These are phyloP conservation scores for Boloria selene DNA, from an alignment of 2,888 invertebrate species.

Conservation along the genomic window DNA sequence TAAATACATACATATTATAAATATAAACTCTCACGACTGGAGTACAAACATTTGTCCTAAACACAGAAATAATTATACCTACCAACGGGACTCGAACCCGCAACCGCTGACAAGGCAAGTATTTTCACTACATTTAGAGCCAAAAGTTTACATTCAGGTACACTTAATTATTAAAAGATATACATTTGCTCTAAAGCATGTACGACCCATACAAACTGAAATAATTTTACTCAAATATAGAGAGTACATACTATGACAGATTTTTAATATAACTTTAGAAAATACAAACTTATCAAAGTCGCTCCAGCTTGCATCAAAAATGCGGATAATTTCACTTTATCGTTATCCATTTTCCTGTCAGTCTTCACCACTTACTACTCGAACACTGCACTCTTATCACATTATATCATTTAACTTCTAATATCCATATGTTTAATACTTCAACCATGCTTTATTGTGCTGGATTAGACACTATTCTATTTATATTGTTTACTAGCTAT, in stretches of 20 bases:
- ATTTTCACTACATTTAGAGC: too few relatives aligned
- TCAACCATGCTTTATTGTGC: slow-evolving; percentile 34
- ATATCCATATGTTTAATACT: slow-evolving; percentile 6
- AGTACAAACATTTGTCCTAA: too few relatives aligned
- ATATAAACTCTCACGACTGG: too few relatives aligned
- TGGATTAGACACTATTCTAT: slow-evolving; percentile 34
- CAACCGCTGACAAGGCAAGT: too few relatives aligned
- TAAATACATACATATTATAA: too few relatives aligned
- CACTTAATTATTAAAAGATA: too few relatives aligned
- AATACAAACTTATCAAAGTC: slow-evolving; percentile 58
- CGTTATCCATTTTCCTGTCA: slow-evolving; percentile 46
- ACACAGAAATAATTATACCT: too few relatives aligned
- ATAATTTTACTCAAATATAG: too few relatives aligned
- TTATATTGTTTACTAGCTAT: neutral
- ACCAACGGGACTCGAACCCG: too few relatives aligned
- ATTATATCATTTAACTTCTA: slow-evolving; percentile 19
- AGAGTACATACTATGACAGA: neutral
- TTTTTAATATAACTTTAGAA: neutral
- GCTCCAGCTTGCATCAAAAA: slow-evolving; percentile 55
- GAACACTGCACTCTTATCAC: neutral
- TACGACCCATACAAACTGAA: too few relatives aligned
- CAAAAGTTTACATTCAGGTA: too few relatives aligned
- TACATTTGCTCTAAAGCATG: too few relatives aligned
- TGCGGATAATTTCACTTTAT: slow-evolving; percentile 52
- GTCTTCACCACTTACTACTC: neutral